Evolutionary conservation across 2,888 invertebrate genomes (phyloP).

Genomic region (Tenthredo notha): DNA sequence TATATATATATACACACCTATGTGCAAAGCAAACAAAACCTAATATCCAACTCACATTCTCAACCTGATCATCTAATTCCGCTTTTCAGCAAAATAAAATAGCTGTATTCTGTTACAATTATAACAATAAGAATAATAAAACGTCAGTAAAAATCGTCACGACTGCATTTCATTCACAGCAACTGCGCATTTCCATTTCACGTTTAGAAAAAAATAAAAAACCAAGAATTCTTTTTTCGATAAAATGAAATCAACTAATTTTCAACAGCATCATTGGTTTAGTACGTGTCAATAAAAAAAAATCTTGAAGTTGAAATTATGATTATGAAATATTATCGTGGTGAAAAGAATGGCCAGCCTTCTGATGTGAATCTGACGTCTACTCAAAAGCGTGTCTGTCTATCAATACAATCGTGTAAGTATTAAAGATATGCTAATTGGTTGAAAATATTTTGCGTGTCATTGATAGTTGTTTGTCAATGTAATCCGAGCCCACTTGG

Average conservation of each 20-base stretch:
- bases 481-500: slow-evolving; percentile 24
- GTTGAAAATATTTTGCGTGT: slow-evolving; percentile 48
- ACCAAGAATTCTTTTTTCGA: background rate
- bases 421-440: slow-evolving; percentile 44
- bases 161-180: too few relatives aligned
- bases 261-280: background rate
- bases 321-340: slow-evolving; percentile 23
- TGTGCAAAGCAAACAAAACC: background rate
- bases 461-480: slow-evolving; percentile 24
- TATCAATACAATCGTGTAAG: background rate
- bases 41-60: background rate
- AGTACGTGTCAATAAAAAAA: background rate
- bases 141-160: background rate
- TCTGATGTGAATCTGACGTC: background rate
- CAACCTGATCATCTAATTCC: background rate
- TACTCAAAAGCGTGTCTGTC: background rate
- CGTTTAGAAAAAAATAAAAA: background rate
- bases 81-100: background rate
- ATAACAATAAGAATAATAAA: background rate
- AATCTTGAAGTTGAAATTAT: background rate
- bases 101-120: background rate
- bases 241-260: background rate
- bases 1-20: too few relatives aligned
- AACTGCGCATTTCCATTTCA: background rate
- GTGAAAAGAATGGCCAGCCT: background rate